Conservation (phyloP, 2,797 vertebrate genomes). For the Manis pentadactyla region DNA sequence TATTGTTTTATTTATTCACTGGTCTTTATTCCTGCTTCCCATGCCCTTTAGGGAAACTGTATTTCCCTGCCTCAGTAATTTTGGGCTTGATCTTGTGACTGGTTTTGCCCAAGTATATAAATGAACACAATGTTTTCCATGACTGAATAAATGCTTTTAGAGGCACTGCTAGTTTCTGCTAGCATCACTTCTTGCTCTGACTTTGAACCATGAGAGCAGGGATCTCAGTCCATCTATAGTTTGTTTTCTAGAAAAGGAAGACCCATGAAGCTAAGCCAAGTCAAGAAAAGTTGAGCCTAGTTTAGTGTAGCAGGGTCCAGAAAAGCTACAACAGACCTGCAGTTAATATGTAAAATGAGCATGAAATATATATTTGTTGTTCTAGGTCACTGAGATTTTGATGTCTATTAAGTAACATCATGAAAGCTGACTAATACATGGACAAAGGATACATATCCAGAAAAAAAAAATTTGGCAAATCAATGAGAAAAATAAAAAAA, state of each 20-base stretch:
- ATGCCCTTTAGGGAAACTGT: not conserved
- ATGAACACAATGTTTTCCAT: not conserved
- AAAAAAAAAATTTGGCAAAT: not conserved
- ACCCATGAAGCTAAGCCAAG: not conserved
- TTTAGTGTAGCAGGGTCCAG: not conserved
- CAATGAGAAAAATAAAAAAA: constrained; percentile 29
- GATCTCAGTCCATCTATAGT: not conserved
- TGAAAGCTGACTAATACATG: not conserved
- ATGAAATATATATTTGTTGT: not conserved
- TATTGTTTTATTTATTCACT: not conserved
- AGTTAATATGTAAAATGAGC: not conserved
- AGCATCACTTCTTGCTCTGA: not conserved
- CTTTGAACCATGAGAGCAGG: not conserved
- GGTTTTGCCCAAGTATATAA: not conserved
- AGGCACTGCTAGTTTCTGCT: not conserved
- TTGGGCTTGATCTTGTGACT: not conserved
- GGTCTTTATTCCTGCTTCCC: not conserved
- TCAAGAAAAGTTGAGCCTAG: not conserved
- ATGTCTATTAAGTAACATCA: not conserved
- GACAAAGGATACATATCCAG: not conserved
- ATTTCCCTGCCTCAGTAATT: not conserved
- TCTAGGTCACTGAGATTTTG: not conserved
- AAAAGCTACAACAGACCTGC: not conserved
- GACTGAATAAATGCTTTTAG: not conserved
- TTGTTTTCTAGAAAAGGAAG: not conserved